phyloP scores from a whole-genome alignment of 1,140 invertebrate species.

The Zophobas morio region DNA sequence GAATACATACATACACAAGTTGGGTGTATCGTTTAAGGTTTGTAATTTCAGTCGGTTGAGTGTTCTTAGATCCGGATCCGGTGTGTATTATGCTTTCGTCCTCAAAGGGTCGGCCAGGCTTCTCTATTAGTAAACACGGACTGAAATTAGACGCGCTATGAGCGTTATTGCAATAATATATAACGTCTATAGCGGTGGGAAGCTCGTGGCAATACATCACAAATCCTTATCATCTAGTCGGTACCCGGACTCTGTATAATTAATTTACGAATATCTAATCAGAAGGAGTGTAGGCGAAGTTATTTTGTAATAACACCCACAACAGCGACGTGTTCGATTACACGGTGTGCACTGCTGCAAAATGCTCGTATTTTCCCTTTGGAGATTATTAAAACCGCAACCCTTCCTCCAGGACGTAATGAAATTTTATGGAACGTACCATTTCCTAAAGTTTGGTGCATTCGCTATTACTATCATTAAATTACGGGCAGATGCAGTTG shows the following conservation, averaged over 20 bases:
- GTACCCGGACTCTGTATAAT: conserved; percentile 33
- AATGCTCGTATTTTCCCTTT: background rate
- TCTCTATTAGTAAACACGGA: conserved; percentile 27
- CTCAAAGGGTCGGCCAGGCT: conserved; percentile 21
- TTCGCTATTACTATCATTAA: conserved; percentile 15
- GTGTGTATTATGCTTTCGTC: conserved; percentile 5
- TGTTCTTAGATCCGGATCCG: conserved; percentile 13
- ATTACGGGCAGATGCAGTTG: conserved; percentile 19
- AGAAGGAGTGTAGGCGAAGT: conserved; percentile 32
- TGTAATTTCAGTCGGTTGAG: conserved; percentile 21
- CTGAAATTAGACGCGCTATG: conserved; percentile 19
- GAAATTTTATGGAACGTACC: conserved; percentile 23
- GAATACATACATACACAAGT: background rate
- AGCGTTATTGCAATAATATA: conserved; percentile 37
- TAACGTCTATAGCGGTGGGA: conserved; percentile 17
- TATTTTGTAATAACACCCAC: conserved; percentile 39
- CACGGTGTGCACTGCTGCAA: background rate
- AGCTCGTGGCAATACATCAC: conserved; percentile 24
- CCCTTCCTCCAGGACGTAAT: conserved; percentile 8
- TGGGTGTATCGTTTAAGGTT: conserved; percentile 17
- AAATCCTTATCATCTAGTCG: conserved; percentile 34
- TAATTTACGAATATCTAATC: conserved; percentile 41
- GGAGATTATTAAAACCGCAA: conserved; percentile 32
- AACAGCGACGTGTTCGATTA: conserved; percentile 25
- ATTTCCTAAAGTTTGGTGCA: conserved; percentile 16